Conservation (phyloP, 2,113 vertebrate species). For the Siphamia tubifer region DNA sequence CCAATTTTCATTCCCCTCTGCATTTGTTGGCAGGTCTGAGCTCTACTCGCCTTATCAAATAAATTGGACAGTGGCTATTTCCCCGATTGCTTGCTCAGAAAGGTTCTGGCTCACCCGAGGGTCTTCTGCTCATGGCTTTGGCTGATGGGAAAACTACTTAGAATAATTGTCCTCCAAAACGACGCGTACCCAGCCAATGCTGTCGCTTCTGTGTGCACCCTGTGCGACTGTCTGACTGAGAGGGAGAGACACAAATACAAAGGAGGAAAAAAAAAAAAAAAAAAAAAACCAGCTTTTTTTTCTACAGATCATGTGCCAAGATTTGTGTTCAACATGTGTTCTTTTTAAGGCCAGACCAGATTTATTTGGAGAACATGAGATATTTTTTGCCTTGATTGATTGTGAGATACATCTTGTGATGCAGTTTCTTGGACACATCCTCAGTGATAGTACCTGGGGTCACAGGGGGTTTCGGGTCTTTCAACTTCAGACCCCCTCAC, state of each 20-base stretch:
- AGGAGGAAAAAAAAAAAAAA: too few species aligned
- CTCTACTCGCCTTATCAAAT: conserved; percentile 77
- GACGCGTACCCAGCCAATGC: conserved; percentile 28
- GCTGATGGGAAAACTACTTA: conserved; percentile 80
- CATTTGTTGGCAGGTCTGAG: conserved; percentile 70
- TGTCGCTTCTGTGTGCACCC: conserved; percentile 11
- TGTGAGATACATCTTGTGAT: too few species aligned
- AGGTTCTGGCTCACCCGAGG: conserved; percentile 75
- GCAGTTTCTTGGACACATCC: too few species aligned
- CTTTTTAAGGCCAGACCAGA: background rate
- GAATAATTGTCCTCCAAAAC: conserved; percentile 77
- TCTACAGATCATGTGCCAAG: conserved; percentile 4
- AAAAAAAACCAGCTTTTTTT: background rate
- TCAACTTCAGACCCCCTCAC: too few species aligned
- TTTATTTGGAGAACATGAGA: background rate
- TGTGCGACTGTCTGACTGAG: background rate
- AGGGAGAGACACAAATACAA: background rate
- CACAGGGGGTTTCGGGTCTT: too few species aligned
- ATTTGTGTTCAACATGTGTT: conserved; percentile 32
- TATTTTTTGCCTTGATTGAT: background rate
- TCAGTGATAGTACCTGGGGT: too few species aligned
- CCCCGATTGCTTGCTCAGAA: conserved; percentile 66
- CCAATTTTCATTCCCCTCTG: conserved; percentile 46
- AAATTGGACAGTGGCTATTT: conserved; percentile 78
- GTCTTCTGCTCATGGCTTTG: conserved; percentile 59